Conservation (phyloP, 2,797 vertebrate species). For the Sebastiscus tertius region DNA sequence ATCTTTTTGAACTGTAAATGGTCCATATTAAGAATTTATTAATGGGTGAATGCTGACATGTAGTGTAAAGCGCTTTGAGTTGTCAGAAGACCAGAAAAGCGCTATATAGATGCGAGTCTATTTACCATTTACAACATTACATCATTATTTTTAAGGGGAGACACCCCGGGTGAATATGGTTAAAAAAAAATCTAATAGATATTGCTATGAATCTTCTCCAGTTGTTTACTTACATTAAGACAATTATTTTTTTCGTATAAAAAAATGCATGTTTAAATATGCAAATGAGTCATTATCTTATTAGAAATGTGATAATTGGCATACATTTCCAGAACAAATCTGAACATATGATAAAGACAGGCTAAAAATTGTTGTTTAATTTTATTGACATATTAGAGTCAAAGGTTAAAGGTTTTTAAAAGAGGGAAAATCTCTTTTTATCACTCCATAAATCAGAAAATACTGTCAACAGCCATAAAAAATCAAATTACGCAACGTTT, state of each 20-base stretch:
- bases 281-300: background rate
- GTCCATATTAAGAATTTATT: too few relatives aligned
- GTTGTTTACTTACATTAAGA: background rate
- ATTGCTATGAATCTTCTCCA: too few relatives aligned
- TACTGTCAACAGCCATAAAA: background rate
- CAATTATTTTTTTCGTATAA: background rate
- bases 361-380: background rate
- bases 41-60: too few relatives aligned
- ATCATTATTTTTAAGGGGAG: too few relatives aligned
- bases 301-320: background rate
- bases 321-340: background rate
- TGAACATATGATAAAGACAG: background rate
- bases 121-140: too few relatives aligned
- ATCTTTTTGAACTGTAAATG: background rate
- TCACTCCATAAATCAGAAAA: background rate
- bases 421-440: background rate
- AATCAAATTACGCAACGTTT: background rate
- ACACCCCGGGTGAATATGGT: too few relatives aligned
- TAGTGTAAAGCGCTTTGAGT: too few relatives aligned
- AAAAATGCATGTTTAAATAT: background rate
- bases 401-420: background rate
- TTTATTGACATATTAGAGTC: background rate
- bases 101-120: too few relatives aligned
- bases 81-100: too few relatives aligned
- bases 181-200: too few relatives aligned